Conservation (phyloP, 2,888 invertebrate genomes). For the Netelia fuscicornis region DNA sequence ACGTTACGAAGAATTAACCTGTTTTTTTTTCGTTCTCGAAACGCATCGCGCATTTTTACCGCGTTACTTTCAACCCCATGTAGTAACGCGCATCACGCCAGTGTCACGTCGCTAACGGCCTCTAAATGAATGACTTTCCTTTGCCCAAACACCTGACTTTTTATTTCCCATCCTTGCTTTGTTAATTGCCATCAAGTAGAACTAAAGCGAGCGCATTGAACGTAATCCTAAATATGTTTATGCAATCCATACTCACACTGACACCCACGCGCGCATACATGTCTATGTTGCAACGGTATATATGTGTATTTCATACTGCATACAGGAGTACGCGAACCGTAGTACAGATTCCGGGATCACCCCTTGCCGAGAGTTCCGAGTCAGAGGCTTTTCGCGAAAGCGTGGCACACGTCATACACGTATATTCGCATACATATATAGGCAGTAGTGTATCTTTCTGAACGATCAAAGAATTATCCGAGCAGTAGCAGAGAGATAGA, state of each 20-base stretch:
- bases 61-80: too few species aligned
- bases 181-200: slow-evolving; percentile 34
- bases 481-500: slow-evolving; percentile 46
- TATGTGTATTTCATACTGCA: not conserved
- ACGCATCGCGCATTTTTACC: too few species aligned
- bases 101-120: not conserved
- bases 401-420: slow-evolving; percentile 17
- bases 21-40: too few species aligned
- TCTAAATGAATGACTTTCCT: slow-evolving; percentile 38
- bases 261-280: not conserved
- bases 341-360: slow-evolving; percentile 37
- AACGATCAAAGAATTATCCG: slow-evolving; percentile 83
- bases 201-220: slow-evolving; percentile 13
- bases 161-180: slow-evolving; percentile 21
- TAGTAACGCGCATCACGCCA: too few species aligned
- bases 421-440: slow-evolving; percentile 37
- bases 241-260: not conserved
- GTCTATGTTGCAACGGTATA: not conserved
- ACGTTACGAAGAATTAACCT: too few species aligned
- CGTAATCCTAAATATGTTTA: slow-evolving; percentile 13
- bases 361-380: slow-evolving; percentile 49
- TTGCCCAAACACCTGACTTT: not conserved
- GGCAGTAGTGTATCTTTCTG: slow-evolving; percentile 78
- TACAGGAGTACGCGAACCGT: not conserved
- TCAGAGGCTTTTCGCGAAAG: slow-evolving; percentile 40